Evolutionary conservation across 2,797 vertebrate genomes (phyloP).

Genomic region (Esox lucius): DNA sequence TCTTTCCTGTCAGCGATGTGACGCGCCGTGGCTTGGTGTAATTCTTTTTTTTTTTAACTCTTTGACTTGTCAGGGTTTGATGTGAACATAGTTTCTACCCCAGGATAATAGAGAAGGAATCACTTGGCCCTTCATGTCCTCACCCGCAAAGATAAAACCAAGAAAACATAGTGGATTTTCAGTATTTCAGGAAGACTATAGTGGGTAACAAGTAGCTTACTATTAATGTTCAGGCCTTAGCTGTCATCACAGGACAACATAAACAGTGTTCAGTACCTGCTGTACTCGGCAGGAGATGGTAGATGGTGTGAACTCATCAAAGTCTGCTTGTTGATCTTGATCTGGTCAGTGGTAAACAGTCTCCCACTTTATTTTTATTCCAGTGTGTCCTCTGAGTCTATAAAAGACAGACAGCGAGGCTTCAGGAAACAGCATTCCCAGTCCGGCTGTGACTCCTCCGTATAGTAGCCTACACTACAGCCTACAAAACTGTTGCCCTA

Average conservation of each 20-base stretch:
- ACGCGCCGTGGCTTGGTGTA: not conserved
- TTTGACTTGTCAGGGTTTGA: not conserved
- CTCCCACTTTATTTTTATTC: not conserved
- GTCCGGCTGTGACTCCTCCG: not conserved
- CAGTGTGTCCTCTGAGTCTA: not conserved
- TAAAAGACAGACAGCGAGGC: not conserved
- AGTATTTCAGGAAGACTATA: not conserved
- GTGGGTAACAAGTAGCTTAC: not conserved
- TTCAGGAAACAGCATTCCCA: not conserved
- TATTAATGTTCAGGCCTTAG: not conserved
- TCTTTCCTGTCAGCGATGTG: constrained; percentile 18
- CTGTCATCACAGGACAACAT: not conserved
- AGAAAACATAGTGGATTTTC: not conserved
- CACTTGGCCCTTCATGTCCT: not conserved
- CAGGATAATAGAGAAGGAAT: not conserved
- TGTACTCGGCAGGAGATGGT: not conserved
- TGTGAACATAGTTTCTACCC: constrained; percentile 24
- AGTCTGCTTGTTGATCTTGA: not conserved
- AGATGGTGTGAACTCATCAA: not conserved
- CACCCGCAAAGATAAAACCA: not conserved
- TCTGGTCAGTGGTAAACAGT: not conserved
- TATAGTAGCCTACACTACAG: not conserved
- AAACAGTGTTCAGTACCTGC: not conserved
- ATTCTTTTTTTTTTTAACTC: constrained; percentile 6
- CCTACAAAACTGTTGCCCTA: not conserved